Conservation (phyloP, 2,113 vertebrate genomes). For the Pollimyrus isidori region DNA sequence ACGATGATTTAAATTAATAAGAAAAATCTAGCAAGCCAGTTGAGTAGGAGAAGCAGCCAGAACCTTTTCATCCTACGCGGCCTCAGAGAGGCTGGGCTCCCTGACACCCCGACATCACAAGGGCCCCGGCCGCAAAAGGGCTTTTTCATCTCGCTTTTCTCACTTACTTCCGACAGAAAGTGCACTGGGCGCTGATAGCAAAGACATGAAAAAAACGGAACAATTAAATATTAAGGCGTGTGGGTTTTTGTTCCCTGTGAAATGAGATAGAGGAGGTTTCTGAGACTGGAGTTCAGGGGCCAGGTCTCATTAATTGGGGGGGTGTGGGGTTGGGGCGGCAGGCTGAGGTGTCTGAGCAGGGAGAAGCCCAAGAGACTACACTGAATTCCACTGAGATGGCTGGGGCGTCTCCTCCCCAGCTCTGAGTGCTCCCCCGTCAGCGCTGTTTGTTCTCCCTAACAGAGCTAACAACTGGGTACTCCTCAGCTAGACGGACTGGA, state of each 20-base stretch:
- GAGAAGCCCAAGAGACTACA: slow-evolving; percentile 75
- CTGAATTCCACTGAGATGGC: slow-evolving; percentile 26
- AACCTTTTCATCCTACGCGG: neutral
- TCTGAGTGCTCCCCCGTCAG: slow-evolving; percentile 1
- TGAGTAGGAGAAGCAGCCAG: neutral
- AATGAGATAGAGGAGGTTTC: slow-evolving; percentile 69
- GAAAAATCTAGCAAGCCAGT: neutral
- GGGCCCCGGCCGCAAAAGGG: slow-evolving; percentile 31
- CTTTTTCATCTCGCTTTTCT: slow-evolving; percentile 27
- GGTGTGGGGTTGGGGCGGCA: slow-evolving; percentile 58
- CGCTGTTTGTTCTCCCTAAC: slow-evolving; percentile 42
- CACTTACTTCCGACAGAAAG: slow-evolving; percentile 46
- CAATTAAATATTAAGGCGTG: slow-evolving; percentile 89
- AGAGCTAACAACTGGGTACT: neutral
- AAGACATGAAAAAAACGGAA: slow-evolving; percentile 75
- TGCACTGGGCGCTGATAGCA: slow-evolving; percentile 78
- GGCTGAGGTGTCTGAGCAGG: slow-evolving; percentile 64
- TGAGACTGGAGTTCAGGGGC: slow-evolving; percentile 72
- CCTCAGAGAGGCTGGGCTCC: slow-evolving; percentile 41
- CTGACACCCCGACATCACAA: slow-evolving; percentile 47
- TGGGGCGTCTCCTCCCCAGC: neutral
- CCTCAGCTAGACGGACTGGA: slow-evolving; percentile 14
- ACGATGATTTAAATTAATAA: neutral
- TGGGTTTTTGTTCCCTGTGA: slow-evolving; percentile 83
- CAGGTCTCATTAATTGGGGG: slow-evolving; percentile 75